A percentile compares a stretch with the other conserved stretches of the same genome.
phyloP scores from a whole-genome alignment of 2,797 vertebrate species.

The Pseudochirops corinnae region DNA sequence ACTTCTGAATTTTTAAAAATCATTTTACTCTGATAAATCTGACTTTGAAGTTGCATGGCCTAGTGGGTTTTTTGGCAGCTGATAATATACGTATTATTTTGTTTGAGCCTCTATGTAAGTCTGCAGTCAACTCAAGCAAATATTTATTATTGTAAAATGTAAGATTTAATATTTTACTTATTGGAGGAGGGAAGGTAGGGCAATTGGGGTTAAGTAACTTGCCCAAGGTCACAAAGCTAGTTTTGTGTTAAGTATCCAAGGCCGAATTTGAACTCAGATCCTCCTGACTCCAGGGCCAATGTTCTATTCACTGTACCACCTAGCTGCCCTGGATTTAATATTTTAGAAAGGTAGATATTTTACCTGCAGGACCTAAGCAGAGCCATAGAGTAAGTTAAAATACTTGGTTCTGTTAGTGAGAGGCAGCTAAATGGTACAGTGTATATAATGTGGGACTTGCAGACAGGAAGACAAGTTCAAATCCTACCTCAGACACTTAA shows the following conservation, averaged over 20 bases:
- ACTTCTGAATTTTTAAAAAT: background rate
- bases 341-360: background rate
- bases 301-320: no score
- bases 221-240: no score
- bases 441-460: background rate
- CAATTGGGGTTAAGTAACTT: no score
- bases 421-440: background rate
- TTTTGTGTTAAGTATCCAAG: no score
- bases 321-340: background rate
- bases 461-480: background rate
- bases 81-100: background rate
- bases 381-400: background rate
- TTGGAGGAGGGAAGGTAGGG: no score
- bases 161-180: background rate
- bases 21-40: background rate
- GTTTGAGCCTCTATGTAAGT: background rate
- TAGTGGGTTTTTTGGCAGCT: background rate
- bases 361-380: background rate
- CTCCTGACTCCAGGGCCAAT: no score
- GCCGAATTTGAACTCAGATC: no score
- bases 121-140: background rate
- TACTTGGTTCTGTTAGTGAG: background rate
- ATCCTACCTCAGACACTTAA: background rate
- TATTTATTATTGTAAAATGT: background rate
- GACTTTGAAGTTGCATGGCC: background rate